Evolutionary conservation across 2,113 vertebrate genomes (phyloP), one percentile per base, ranked within the genome.

Genomic region (Paedocypris sp.): DNA sequence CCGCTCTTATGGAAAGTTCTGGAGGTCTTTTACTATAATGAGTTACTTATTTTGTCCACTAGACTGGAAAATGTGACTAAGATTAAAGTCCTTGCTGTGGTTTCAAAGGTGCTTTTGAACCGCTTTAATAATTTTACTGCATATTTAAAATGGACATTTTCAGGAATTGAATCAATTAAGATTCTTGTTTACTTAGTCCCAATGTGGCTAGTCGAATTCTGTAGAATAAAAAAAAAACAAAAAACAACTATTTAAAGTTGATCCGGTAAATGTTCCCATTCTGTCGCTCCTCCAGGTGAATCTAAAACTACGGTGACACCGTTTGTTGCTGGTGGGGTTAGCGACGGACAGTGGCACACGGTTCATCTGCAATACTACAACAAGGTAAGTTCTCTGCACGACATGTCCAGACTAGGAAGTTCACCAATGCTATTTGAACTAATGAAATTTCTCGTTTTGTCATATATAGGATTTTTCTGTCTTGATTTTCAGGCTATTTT

Each of bases 301-400:
- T 83, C 85, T 2, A 87, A 75, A 1, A 91, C 90, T 0, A 89
- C 75, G 0, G 90, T 92, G 68, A 74, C 84, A 0, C 89, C 90
- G 0, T 81, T 85, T 1, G 57, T 92, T 2, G 76, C 59, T 0
- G 86, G 87, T 5, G 90, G 90, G 1, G 88, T 92, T 69, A 91
- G 90, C 0, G 89, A 91, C 0, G 89, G 90, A 12, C 85, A 79
- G 20, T 92, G 90, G 90, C 90, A 92, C 59, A 84, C 77, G 0
- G 87, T 92, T 6, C 85, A 83, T 77, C 83, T 91, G 62, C 87
- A 86, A 33, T 92, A 92, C 79, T 91, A 90, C 73, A 92, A 92
- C 61, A 92, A 91, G 88, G 90, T 92, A 87, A 79, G 66, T 18
- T 6, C 38, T 39, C 20, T 31, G 18, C 32, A 39, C 20, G 15